Conservation (phyloP, 2,797 vertebrate species). For the Semotilus atromaculatus region DNA sequence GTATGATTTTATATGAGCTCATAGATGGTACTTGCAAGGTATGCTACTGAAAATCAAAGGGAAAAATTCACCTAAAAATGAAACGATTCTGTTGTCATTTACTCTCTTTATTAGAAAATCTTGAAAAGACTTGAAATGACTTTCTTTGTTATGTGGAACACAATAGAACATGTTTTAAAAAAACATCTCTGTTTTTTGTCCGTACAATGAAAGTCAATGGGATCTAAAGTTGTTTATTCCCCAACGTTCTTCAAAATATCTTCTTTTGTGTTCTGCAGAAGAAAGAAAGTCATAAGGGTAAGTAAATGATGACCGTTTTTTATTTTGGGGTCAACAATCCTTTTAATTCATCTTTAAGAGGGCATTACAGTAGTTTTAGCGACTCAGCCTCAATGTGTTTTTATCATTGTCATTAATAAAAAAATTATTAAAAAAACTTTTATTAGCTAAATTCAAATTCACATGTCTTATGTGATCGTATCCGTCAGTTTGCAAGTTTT, state of each 20-base stretch:
- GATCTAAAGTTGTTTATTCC: neutral
- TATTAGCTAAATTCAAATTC: neutral
- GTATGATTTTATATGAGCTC: neutral
- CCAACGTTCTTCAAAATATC: neutral
- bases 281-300: neutral
- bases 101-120: neutral
- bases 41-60: neutral
- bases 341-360: neutral
- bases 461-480: neutral
- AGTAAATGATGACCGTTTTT: neutral
- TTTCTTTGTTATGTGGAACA: conserved; percentile 8
- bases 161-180: neutral
- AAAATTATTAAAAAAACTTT: no score
- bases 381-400: neutral
- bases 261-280: neutral
- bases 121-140: no score
- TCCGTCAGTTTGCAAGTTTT: neutral
- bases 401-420: neutral
- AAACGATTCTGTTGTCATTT: neutral
- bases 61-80: neutral
- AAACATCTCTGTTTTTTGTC: neutral
- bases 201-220: neutral
- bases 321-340: neutral
- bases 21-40: neutral
- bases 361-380: neutral